Percentiles rank a stretch among this genome's conserved stretches.
Conservation (phyloP, 2,797 vertebrate species). For the Anguilla obscura region DNA sequence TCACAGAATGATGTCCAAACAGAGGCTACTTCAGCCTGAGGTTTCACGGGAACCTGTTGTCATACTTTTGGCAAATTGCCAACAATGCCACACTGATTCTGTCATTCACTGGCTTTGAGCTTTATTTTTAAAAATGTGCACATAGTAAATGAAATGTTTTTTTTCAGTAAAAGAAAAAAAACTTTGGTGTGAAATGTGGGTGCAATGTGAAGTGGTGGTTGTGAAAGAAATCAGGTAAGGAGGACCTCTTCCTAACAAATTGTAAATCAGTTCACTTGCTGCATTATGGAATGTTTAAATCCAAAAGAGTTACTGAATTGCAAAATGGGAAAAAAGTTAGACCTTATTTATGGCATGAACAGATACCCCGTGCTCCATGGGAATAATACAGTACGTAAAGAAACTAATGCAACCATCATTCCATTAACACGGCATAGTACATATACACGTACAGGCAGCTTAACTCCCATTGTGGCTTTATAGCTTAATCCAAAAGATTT, state of each 20-base stretch:
- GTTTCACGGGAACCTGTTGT: not conserved
- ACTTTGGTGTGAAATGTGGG: conserved; percentile 1
- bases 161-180: not conserved
- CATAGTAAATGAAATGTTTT: not conserved
- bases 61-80: conserved; percentile 17
- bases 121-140: not conserved
- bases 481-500: conserved; percentile 1
- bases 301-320: not conserved
- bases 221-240: not conserved
- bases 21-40: not conserved
- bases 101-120: not conserved
- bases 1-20: not conserved
- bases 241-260: not conserved
- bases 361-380: not conserved
- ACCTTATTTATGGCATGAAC: not conserved
- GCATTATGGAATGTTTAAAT: not conserved
- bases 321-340: not conserved
- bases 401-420: not conserved
- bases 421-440: not conserved
- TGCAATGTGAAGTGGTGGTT: not conserved
- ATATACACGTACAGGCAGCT: not conserved
- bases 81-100: not conserved
- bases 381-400: not conserved
- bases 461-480: not conserved
- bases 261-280: not conserved